Evolutionary conservation across 2,797 vertebrate species (phyloP), one percentile per base, ranked within the genome.

Genomic region (Tolypeutes matacus): DNA sequence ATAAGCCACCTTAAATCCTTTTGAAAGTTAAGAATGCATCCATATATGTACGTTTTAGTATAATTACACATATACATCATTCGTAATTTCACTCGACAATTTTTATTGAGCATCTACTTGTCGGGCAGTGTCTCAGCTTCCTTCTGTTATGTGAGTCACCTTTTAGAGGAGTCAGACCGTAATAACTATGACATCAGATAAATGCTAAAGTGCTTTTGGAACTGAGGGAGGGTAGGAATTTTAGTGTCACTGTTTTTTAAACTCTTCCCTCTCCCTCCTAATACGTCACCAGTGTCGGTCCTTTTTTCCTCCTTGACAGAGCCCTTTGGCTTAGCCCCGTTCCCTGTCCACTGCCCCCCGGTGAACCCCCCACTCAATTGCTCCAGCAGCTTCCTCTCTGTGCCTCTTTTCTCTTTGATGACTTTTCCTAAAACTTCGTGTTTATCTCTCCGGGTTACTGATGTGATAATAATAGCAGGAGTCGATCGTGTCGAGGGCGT

Each of bases 341-440:
- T 25, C 7, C 42, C 46, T 0, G 0, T 15, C 15, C 78, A 8
- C 0, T 15, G 34, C 21, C 29, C 10, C 17, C n/a, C n/a, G n/a
- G 5, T 49, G 9, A 17, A 13, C 65, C 51, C 34, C 2, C 4
- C 3, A 7, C 64, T 69, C 25, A 2, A 1, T 62, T 53, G 34
- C 42, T 53, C 23, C 13, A 7, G 1, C 6, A 7, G 34, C 64
- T 49, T 20, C 25, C 15, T 4, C 0, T 29, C 42, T 49, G 65
- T 42, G 36, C 20, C 84, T 67, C 51, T 65, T 51, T 73, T 27
- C 8, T 4, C 1, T 62, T 65, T 29, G 42, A 9, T 62, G 21
- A 27, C 31, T 80, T 62, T 25, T 10, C 82, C 42, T 31, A 34
- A 65, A 36, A 53, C 15, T 4, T 21, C 7, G 58, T 7, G 56